Base-by-base conservation (phyloP, 2,888 invertebrate species). In the Epinotia nisella region DNA sequence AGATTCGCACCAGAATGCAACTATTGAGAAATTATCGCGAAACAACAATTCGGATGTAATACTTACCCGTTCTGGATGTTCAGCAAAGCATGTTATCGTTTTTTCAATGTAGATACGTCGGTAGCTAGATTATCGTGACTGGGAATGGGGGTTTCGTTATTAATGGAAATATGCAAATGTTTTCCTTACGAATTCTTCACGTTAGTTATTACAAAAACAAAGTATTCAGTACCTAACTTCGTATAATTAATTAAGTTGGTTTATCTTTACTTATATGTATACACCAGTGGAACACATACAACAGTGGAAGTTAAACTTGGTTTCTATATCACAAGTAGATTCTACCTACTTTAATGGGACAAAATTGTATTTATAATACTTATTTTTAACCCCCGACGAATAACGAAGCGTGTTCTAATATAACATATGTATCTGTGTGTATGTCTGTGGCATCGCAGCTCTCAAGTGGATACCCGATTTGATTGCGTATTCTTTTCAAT, bases 31-130 rank as follows among this genome's bases (percentile, higher is more conserved):
- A 72, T 45, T 19, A 58, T 61, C 51, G 59, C 9, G 55, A 61
- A 65, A 65, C 17, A 56, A 56, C 59, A 67, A 65, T 73, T 73
- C 72, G 72, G 62, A 68, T 71, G 71, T 71, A 53, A 70, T 56
- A 74, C 70, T 59, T 72, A 53, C 49, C 55, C 65, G 69, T 56
- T 70, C 75, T 53, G 65, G 41, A 71, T 68, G 62, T 21, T 69
- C 64, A 71, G 58, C 49, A 58, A 49, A 64, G 64, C 71, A 64
- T 55, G 55, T 21, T 66, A 66, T 41, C 55, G 41, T 66, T 66
- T 45, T 65, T 41, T 39, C 55, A 55, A 66, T 55, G 39, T 66
- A 41, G 39, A 10, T 29, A 41, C 39, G 9, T 7, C 35, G 45
- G 39, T 19, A 64, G 24, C 35, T 59, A 51, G 64, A 64, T 35